Evolutionary conservation across 2,888 invertebrate species (phyloP), one percentile per base, ranked within the genome.

Genomic region (Eretmocerus hayati): DNA sequence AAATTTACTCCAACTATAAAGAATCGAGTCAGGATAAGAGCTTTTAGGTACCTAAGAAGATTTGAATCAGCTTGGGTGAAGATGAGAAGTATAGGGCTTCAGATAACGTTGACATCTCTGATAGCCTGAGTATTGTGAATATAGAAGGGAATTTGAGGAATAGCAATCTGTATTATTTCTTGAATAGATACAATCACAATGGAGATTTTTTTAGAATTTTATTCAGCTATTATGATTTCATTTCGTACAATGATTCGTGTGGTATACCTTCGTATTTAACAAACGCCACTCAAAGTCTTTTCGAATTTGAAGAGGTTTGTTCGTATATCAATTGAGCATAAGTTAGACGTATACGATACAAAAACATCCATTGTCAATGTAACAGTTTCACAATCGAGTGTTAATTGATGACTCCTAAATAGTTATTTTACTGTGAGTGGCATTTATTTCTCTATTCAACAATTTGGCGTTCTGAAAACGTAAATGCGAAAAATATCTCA

Each of bases 181-280:
- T 26, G 26, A 9, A 26, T 11, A 33, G 11, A 33, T 46, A 33
- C 49, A 22, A 26, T 35, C 31, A 23, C 22, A 18, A 40, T 37
- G 32, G 23, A 36, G 61, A 58, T 59, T 64, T 66, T 66, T 63
- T 62, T 61, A 67, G 64, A 64, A 59, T 67, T 70, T 70, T 70
- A 70, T 70, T 70, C 62, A 67, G 67, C 69, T 69, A 70, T 65
- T 62, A 66, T 66, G 64, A 62, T 66, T 68, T 65, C 61, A 68
- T 65, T 67, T 61, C 64, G 66, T 71, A 71, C 69, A 71, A 67
- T 69, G 64, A 65, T 69, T 65, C 60, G 63, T 63, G 62, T 69
- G 64, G 69, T 68, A 69, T 69, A 71, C 67, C 62, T 60, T 60
- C 58, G 61, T 65, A 60, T 62, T n/a, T 56, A 60, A 56, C 58